A percentile compares a stretch with the other conserved stretches of the same genome.
These are phyloP conservation scores for Trichonephila clavata DNA, from an alignment of 1,140 invertebrate genomes.

Conservation along the genomic window DNA sequence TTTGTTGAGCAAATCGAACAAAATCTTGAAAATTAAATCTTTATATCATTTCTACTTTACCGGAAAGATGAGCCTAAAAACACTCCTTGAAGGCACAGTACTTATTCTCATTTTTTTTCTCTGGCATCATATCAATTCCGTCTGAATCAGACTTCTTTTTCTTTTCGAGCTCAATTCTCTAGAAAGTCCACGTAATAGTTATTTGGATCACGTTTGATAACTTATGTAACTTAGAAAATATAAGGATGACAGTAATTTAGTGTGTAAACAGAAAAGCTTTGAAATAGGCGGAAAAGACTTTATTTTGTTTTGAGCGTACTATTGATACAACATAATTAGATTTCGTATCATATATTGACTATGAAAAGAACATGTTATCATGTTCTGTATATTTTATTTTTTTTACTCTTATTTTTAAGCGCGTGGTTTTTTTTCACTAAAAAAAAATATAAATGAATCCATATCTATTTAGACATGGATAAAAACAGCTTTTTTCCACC, in stretches of 20 bases:
- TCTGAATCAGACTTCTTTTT: neutral
- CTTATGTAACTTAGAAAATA: neutral
- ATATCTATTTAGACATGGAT: too few species aligned
- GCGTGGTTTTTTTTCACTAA: too few species aligned
- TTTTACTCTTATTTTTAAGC: too few species aligned
- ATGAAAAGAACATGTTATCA: neutral
- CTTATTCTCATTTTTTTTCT: neutral
- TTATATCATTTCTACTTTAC: neutral
- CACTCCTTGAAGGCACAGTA: neutral
- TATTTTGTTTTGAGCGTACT: neutral
- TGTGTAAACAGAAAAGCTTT: neutral
- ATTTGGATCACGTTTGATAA: constrained; percentile 27
- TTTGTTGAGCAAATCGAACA: neutral
- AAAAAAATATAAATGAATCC: too few species aligned
- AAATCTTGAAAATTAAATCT: constrained; percentile 2
- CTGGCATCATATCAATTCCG: neutral
- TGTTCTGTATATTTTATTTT: neutral
- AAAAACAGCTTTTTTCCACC: too few species aligned
- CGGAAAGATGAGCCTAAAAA: neutral
- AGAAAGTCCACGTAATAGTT: neutral
- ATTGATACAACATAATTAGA: neutral
- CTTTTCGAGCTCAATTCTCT: neutral
- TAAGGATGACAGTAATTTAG: neutral
- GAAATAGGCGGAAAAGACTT: neutral
- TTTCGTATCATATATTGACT: neutral